Conservation (phyloP, 2,113 vertebrate species). For the Takifugu bimaculatus region DNA sequence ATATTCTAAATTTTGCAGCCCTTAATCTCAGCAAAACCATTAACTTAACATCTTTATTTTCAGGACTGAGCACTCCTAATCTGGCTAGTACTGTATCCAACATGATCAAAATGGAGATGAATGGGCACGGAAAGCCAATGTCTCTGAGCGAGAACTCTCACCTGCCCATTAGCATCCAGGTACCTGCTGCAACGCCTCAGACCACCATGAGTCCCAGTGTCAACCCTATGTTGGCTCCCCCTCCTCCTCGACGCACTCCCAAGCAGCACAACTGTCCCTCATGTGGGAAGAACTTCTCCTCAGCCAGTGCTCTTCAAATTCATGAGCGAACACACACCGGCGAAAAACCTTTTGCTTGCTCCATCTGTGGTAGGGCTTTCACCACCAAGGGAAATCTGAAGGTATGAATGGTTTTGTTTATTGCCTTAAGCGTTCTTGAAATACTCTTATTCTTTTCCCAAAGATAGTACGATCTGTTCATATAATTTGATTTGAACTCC, state of each 20-base stretch:
- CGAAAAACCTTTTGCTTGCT: constrained; percentile 98
- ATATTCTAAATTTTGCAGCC: too few relatives aligned
- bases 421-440: too few relatives aligned
- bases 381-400: constrained; percentile 99
- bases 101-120: constrained; percentile 98
- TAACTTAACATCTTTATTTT: constrained; percentile 74
- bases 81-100: constrained; percentile 86
- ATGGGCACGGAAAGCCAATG: constrained; percentile 89
- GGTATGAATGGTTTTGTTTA: constrained; percentile 69
- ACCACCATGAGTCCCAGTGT: constrained; percentile 88
- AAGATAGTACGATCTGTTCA: too few relatives aligned
- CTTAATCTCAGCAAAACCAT: constrained; percentile 40
- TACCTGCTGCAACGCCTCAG: constrained; percentile 83
- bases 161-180: constrained; percentile 84
- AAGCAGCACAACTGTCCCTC: constrained; percentile 99
- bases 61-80: constrained; percentile 86
- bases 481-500: too few relatives aligned
- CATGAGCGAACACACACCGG: constrained; percentile 98
- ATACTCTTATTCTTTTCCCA: neutral
- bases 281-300: constrained; percentile 98
- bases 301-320: constrained; percentile 98
- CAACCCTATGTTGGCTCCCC: constrained; percentile 92
- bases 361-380: constrained; percentile 97
- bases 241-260: constrained; percentile 90
- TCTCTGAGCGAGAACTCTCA: constrained; percentile 85